Conservation (phyloP, 2,113 vertebrate genomes). For the Malurus alboscapulatus region DNA sequence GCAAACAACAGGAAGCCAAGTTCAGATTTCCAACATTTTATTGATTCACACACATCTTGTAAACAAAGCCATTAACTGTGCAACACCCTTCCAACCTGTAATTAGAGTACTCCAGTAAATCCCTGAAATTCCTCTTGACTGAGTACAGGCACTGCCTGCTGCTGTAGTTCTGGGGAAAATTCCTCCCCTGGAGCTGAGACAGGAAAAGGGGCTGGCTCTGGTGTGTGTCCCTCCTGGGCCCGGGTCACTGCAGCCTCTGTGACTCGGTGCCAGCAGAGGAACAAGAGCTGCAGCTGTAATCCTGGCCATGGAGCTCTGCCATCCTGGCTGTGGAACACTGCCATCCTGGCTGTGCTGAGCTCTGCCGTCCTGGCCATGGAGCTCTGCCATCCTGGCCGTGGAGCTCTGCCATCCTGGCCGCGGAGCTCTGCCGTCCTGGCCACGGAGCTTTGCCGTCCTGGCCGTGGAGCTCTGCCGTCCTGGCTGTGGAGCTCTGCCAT, state of each 20-base stretch:
- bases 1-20: background rate
- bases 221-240: accelerated
- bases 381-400: background rate
- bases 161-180: background rate
- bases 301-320: no score
- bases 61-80: background rate
- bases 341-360: background rate
- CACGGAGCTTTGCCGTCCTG: background rate
- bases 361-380: background rate
- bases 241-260: accelerated
- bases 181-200: background rate
- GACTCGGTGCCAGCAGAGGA: background rate
- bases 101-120: background rate
- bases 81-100: background rate
- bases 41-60: background rate
- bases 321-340: background rate
- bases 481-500: background rate
- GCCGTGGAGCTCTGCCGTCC: background rate
- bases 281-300: background rate
- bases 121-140: background rate
- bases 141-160: background rate
- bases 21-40: background rate
- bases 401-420: background rate
- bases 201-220: background rate
- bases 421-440: background rate